These are phyloP conservation scores for Chymomyza fuscimana DNA, from an alignment of 2,888 invertebrate genomes.

Conservation along the genomic window DNA sequence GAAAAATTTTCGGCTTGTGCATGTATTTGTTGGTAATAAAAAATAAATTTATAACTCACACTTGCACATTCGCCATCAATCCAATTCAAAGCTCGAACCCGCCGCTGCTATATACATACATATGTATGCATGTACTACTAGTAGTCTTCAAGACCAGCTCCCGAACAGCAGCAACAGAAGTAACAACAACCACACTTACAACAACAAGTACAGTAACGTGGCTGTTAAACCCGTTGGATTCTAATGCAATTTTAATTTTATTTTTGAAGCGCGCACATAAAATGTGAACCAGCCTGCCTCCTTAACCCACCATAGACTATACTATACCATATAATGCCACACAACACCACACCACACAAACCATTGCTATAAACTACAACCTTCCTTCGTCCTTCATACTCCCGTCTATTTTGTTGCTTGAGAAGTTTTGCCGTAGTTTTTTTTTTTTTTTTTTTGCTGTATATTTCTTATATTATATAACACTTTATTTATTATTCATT, in stretches of 20 bases:
- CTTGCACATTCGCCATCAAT: constrained; percentile 49
- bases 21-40: constrained; percentile 54
- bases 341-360: not conserved
- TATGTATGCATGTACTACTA: not conserved
- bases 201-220: constrained; percentile 11
- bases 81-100: constrained; percentile 17
- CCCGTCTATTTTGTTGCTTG: not conserved
- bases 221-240: constrained; percentile 65
- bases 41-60: constrained; percentile 59
- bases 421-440: constrained; percentile 41
- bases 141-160: not conserved
- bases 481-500: constrained; percentile 78
- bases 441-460: constrained; percentile 34
- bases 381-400: not conserved
- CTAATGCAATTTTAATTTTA: constrained; percentile 74
- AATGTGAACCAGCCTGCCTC: constrained; percentile 33
- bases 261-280: constrained; percentile 71
- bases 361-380: constrained; percentile 52
- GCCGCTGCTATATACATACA: no score
- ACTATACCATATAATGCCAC: not conserved
- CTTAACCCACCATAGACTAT: not conserved
- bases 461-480: constrained; percentile 75
- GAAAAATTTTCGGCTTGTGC: constrained; percentile 10
- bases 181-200: not conserved
- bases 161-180: not conserved